Percentiles rank a stretch among this genome's conserved stretches.
phyloP scores from a whole-genome alignment of 1,140 invertebrate genomes.

The Megalopta genalis region DNA sequence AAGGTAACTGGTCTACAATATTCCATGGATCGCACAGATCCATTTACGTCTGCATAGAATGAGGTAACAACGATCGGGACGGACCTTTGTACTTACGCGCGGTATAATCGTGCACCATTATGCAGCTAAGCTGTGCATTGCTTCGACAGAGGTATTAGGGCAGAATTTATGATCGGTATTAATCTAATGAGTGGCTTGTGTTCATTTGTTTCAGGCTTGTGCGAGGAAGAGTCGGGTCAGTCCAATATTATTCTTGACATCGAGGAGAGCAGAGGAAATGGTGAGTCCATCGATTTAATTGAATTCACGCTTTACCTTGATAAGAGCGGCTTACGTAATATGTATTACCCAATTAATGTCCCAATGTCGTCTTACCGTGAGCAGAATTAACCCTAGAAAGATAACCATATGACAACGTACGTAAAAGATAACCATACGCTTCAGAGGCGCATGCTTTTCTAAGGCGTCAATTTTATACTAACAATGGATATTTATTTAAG shows the following conservation, averaged over 20 bases:
- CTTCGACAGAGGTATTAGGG: background rate
- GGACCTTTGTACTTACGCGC: background rate
- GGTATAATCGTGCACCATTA: background rate
- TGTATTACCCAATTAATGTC: background rate
- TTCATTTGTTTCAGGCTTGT: slow-evolving; percentile 84
- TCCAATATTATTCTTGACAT: slow-evolving; percentile 94
- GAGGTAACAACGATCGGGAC: background rate
- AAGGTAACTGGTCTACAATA: slow-evolving; percentile 9
- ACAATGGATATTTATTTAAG: too few species aligned
- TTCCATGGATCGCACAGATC: background rate
- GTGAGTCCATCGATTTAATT: slow-evolving; percentile 82
- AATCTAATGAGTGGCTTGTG: background rate
- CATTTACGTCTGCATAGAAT: background rate
- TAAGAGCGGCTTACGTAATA: background rate
- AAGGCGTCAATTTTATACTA: too few species aligned
- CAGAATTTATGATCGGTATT: background rate
- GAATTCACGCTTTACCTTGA: background rate
- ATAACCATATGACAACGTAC: too few species aligned
- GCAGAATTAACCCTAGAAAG: too few species aligned
- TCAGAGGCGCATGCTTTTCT: too few species aligned
- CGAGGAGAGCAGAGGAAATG: slow-evolving; percentile 90
- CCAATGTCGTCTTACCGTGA: background rate
- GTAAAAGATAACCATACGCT: too few species aligned
- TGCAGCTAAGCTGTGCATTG: background rate
- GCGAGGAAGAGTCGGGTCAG: slow-evolving; percentile 90